These are phyloP conservation scores for Chondrilla cf. caribensis DNA, from an alignment of 37 sponge, comb jelly and placozoan species.

Conservation along the genomic window DNA sequence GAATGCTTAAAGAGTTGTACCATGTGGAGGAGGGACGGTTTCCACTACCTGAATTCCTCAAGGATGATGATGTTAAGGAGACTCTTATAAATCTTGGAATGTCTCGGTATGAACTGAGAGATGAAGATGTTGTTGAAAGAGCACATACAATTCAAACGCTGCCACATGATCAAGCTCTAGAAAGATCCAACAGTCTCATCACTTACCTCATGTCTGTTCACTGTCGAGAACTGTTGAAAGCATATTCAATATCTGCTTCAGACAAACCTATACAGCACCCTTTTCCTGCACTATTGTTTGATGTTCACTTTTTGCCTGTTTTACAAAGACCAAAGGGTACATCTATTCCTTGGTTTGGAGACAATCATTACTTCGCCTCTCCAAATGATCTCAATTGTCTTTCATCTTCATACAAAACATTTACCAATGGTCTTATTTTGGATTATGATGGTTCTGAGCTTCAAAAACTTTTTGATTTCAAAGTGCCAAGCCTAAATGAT, in stretches of 20 bases:
- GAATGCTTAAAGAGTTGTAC: constrained; percentile 28
- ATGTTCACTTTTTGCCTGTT: constrained; percentile 34
- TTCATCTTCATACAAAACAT: background rate
- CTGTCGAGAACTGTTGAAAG: background rate
- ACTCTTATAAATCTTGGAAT: constrained; percentile 36
- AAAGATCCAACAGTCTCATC: constrained; percentile 26
- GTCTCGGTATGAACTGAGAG: constrained; percentile 7
- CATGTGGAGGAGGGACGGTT: constrained; percentile 38
- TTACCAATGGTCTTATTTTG: constrained; percentile 17
- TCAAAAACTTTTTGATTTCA: background rate
- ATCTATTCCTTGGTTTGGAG: constrained; percentile 45
- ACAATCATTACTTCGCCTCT: background rate
- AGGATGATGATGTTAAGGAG: background rate
- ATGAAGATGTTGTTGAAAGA: constrained; percentile 36
- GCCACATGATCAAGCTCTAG: background rate
- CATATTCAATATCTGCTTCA: background rate
- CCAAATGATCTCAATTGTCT: constrained; percentile 23
- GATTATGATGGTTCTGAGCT: background rate
- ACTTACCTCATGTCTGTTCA: constrained; percentile 16
- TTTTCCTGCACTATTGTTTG: background rate
- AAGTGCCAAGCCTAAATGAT: background rate
- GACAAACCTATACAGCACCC: background rate
- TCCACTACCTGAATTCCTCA: constrained; percentile 24
- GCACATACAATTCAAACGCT: constrained; percentile 26
- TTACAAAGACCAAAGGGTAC: constrained; percentile 5